Base-by-base conservation (phyloP, 2,888 invertebrate genomes). In the Galeopsomyia nigrocyanea region DNA sequence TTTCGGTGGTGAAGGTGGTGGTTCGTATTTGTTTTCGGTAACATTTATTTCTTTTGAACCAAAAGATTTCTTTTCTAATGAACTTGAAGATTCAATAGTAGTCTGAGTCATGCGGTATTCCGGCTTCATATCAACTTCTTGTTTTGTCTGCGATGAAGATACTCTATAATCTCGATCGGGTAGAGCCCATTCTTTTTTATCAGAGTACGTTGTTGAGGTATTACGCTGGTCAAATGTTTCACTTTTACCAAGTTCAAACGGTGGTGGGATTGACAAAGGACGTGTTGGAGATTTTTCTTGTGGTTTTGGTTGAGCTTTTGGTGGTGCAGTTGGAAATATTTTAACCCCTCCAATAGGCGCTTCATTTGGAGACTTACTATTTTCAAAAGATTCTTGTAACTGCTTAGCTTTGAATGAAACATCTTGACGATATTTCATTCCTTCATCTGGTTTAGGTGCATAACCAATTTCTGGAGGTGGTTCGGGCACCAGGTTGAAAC, bases 381-480 rank as follows among this genome's bases (percentile, higher is more conserved):
- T 88, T 68, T 90, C 90, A n/a, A 83, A 82, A 49, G 89, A 88
- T 79, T 91, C 90, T 79, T 91, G 90, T 16, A 92, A 82, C 76
- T 89, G 88, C 79, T 89, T 90, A 1, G 91, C 89, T 79, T 89
- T 89, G 26, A 90, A 88, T n/a, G 88, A 87, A 46, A 91, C 87
- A 57, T 90, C 88, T 60, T 89, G 89, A 68, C 87, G 87, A 77
- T 86, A 87, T 80, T 82, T 87, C 77, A 79, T 87, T 78, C 73
- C 79, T n/a, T 81, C 81, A 9, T 82, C 82, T 0, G 82, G 80
- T 80, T 90, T 90, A 0, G 91, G 90, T 63, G 90, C 89, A 77
- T 89, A 92, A 51, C 91, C 90, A 60, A 92, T 90, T 86, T 92
- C 91, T 49, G 92, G 92, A 13, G 92, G 92, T n/a, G 92, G 90